Evolutionary conservation across 2,113 vertebrate species (phyloP).

Genomic region (Platycercus adscitus): DNA sequence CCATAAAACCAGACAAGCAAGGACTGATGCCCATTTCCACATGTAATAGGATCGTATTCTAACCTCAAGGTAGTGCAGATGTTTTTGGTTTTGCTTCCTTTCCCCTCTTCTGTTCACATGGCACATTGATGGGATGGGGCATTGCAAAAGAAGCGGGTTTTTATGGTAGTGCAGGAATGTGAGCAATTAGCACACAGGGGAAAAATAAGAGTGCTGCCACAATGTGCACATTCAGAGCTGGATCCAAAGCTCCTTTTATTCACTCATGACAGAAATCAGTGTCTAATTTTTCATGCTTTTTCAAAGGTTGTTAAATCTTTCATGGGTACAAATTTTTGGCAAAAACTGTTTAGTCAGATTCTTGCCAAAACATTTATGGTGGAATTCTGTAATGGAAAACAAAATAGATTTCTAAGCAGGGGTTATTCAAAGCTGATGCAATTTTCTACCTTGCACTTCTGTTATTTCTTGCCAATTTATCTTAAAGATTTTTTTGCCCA

Average conservation of each 20-base stretch:
- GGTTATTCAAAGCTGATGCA: neutral
- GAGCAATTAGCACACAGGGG: constrained; percentile 37
- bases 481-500: neutral
- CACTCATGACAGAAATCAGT: neutral
- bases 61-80: constrained; percentile 59
- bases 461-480: neutral
- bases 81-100: constrained; percentile 42
- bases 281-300: constrained; percentile 24
- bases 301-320: constrained; percentile 26
- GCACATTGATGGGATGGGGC: neutral
- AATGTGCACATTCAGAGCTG: constrained; percentile 19
- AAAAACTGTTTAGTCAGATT: neutral
- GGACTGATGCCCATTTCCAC: constrained; percentile 51
- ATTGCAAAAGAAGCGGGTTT: constrained; percentile 7
- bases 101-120: neutral
- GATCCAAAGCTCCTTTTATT: constrained; percentile 19
- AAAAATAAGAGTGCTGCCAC: constrained; percentile 20
- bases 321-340: constrained; percentile 17
- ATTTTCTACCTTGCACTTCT: neutral
- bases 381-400: constrained; percentile 22
- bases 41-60: constrained; percentile 19
- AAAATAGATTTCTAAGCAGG: neutral
- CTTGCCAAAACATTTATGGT: constrained; percentile 32
- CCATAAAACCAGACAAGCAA: constrained; percentile 60
- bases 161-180: constrained; percentile 9